These are phyloP conservation scores for Callipepla squamata DNA, from an alignment of 2,113 vertebrate species.

Conservation along the genomic window DNA sequence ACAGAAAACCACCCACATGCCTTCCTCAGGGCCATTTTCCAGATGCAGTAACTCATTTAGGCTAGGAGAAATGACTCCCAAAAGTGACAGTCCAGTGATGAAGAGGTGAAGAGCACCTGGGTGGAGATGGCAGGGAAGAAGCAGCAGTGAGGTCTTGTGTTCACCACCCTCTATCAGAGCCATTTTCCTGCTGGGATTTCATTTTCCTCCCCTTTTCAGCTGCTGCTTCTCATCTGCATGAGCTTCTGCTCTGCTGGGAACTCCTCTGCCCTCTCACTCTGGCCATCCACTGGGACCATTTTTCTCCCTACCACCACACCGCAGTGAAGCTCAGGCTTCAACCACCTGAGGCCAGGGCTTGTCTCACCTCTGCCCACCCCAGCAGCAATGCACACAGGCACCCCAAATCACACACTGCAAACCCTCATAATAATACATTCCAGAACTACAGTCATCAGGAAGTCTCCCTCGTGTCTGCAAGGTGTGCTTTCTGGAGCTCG, in stretches of 20 bases:
- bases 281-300: not conserved
- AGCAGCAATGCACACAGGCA: not conserved
- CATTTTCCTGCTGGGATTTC: not conserved
- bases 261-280: not conserved
- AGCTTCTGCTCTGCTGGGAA: not conserved
- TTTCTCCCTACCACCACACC: not conserved
- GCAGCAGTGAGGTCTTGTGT: accelerated
- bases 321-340: not conserved
- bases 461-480: accelerated
- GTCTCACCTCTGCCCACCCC: not conserved
- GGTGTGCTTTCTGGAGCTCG: not conserved
- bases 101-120: not conserved
- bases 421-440: not conserved
- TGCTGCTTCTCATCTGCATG: not conserved
- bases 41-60: not conserved
- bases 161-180: not conserved
- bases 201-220: accelerated
- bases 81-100: not conserved
- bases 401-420: not conserved
- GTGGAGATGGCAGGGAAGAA: not conserved
- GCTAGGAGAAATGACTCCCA: not conserved
- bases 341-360: not conserved
- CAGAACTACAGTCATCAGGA: not conserved
- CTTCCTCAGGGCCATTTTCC: not conserved
- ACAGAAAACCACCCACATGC: not conserved